Conservation (phyloP, 2,888 invertebrate species). For the Limnephilus marmoratus region DNA sequence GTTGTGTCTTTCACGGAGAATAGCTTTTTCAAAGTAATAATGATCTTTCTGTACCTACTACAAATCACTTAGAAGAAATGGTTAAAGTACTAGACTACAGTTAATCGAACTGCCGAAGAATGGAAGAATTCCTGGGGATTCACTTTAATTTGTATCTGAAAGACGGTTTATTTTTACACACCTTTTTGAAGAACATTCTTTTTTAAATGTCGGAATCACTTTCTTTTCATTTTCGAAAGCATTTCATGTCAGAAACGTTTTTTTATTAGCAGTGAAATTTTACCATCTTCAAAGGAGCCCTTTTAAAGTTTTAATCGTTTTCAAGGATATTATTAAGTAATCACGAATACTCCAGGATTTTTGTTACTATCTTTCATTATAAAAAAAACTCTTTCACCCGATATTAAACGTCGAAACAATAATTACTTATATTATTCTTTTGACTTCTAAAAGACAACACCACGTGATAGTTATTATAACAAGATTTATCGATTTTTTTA, state of each 20-base stretch:
- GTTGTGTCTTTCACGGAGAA: neutral
- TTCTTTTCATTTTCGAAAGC: neutral
- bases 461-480: neutral
- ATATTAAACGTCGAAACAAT: neutral
- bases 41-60: constrained; percentile 35
- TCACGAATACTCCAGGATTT: neutral
- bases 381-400: neutral
- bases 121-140: neutral
- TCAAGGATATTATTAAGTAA: neutral
- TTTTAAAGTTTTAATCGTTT: neutral
- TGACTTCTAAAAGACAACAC: neutral
- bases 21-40: constrained; percentile 42
- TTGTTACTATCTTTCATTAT: neutral
- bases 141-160: neutral
- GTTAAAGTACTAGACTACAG: neutral
- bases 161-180: neutral
- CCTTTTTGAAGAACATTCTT: neutral
- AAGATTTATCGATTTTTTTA: too few species aligned
- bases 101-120: neutral
- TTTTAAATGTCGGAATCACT: neutral
- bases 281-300: neutral
- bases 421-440: neutral
- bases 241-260: neutral
- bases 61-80: constrained; percentile 17
- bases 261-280: neutral